phyloP scores from a whole-genome alignment of 2,797 vertebrate species.

The Rhynchonycteris naso region DNA sequence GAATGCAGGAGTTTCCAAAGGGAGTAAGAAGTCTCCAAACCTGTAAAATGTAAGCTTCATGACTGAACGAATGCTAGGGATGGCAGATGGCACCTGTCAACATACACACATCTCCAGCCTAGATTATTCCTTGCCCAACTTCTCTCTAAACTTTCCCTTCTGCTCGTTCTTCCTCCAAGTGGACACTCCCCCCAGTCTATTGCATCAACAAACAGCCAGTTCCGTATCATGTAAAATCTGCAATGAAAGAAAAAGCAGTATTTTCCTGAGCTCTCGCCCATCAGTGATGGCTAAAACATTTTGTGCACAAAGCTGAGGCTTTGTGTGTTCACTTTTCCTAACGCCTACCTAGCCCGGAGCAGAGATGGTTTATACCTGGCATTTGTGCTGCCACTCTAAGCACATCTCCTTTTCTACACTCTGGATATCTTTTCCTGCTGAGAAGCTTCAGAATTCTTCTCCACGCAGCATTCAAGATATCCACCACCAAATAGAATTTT shows the following conservation, averaged over 20 bases:
- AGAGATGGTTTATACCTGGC: background rate
- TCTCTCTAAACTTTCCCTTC: background rate
- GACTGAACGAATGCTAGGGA: background rate
- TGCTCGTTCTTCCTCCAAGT: background rate
- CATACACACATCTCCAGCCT: background rate
- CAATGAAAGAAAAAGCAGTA: background rate
- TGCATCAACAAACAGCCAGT: background rate
- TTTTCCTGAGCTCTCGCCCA: background rate
- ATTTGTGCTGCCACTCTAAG: background rate
- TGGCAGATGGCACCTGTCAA: too few relatives aligned
- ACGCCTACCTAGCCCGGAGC: background rate
- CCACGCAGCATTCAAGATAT: background rate
- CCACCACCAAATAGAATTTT: background rate
- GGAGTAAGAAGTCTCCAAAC: background rate
- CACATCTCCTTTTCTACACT: background rate
- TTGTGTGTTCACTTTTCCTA: background rate
- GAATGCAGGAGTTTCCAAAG: background rate
- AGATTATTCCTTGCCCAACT: background rate
- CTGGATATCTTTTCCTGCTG: background rate
- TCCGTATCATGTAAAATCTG: background rate
- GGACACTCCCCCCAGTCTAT: background rate
- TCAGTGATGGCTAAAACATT: background rate
- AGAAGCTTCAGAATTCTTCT: background rate
- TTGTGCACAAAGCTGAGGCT: background rate
- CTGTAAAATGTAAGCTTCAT: background rate